phyloP scores from a whole-genome alignment of 2,797 vertebrate genomes.

The Sciurus vulgaris region DNA sequence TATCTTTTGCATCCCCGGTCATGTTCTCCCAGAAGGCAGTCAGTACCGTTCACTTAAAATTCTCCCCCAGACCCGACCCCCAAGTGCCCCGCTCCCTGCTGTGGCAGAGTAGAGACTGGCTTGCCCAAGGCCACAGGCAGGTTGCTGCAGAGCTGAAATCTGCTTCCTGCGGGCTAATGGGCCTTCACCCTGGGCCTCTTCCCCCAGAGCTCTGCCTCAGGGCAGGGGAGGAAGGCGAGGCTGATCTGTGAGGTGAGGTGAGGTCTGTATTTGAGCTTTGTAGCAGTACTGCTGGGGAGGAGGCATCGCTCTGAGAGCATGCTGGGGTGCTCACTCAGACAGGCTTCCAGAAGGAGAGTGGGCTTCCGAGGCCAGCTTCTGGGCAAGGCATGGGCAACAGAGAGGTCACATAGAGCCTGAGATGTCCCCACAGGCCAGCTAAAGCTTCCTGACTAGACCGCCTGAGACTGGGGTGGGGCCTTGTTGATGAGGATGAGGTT shows the following conservation, averaged over 20 bases:
- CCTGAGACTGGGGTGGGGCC: not conserved
- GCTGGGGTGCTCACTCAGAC: not conserved
- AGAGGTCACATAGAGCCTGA: not conserved
- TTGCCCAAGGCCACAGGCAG: not conserved
- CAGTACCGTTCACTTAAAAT: not conserved
- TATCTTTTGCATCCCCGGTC: not conserved
- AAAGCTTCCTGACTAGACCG: not conserved
- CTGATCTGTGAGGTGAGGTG: not conserved
- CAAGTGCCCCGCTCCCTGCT: not conserved
- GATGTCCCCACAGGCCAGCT: not conserved
- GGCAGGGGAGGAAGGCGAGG: not conserved
- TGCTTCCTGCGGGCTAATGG: not conserved
- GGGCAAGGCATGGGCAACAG: not conserved
- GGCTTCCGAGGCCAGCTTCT: not conserved
- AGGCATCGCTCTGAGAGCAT: not conserved
- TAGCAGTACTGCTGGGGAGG: not conserved
- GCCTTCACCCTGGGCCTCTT: too few relatives aligned
- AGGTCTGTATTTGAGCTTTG: not conserved
- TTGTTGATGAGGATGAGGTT: not conserved
- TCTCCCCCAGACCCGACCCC: too few relatives aligned
- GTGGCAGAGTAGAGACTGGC: not conserved
- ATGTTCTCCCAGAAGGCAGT: not conserved
- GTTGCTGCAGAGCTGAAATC: not conserved
- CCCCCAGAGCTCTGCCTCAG: slow-evolving; percentile 11
- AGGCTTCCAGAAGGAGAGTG: slow-evolving; percentile 51